A percentile compares a stretch with the other conserved stretches of the same genome.
These are phyloP conservation scores for Drosophila malerkotliana DNA, from an alignment of 1,140 invertebrate species.

Conservation along the genomic window DNA sequence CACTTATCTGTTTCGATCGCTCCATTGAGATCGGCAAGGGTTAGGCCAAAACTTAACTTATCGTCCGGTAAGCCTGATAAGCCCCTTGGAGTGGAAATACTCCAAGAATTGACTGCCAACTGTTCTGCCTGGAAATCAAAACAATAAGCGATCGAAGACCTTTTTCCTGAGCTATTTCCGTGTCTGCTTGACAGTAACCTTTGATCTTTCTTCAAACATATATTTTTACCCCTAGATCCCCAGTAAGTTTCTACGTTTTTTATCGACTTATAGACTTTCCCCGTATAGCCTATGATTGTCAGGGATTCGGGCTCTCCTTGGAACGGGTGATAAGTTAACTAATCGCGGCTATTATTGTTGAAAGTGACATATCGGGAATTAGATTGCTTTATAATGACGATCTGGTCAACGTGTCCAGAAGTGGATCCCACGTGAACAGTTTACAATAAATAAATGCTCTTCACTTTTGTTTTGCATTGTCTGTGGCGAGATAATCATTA, in stretches of 20 bases:
- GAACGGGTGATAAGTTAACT: constrained; percentile 71
- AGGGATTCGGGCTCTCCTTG: constrained; percentile 19
- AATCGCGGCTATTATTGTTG: constrained; percentile 80
- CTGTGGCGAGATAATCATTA: constrained; percentile 23
- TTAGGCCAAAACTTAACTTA: constrained; percentile 59
- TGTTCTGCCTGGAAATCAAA: constrained; percentile 43
- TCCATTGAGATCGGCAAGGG: constrained; percentile 12
- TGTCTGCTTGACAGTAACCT: not conserved
- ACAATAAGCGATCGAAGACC: constrained; percentile 32
- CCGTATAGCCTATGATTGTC: not conserved
- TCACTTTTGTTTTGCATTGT: constrained; percentile 28
- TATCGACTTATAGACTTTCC: constrained; percentile 5
- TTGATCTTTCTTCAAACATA: constrained; percentile 9
- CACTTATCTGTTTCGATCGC: constrained; percentile 70
- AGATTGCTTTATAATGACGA: constrained; percentile 83
- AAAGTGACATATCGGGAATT: constrained; percentile 79
- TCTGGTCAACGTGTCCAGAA: constrained; percentile 27
- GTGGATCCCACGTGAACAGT: constrained; percentile 36
- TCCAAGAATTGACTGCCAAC: constrained; percentile 21
- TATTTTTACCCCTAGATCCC: not conserved
- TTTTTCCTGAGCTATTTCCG: constrained; percentile 6
- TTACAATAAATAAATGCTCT: constrained; percentile 21
- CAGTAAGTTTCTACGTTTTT: not conserved
- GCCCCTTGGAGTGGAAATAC: constrained; percentile 49
- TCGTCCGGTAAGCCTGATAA: constrained; percentile 66